These are phyloP conservation scores for Agapornis roseicollis DNA, from an alignment of 2,113 vertebrate genomes.

Conservation along the genomic window DNA sequence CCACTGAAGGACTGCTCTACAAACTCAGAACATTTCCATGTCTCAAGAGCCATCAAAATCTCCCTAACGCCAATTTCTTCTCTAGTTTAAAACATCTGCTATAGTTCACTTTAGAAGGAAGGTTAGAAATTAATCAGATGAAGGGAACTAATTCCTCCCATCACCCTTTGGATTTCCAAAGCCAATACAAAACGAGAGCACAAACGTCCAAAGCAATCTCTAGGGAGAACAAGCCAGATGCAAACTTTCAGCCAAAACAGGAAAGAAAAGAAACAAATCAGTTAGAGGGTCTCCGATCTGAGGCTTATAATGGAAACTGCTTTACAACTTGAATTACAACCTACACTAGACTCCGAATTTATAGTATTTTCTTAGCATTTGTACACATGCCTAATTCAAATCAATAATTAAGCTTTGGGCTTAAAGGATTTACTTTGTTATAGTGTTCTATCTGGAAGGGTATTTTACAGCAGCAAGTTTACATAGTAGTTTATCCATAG, in stretches of 20 bases:
- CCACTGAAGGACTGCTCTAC: not conserved
- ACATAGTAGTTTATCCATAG: constrained; percentile 38
- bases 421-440: constrained; percentile 37
- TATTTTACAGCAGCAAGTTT: constrained; percentile 39
- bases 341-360: not conserved
- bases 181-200: not conserved
- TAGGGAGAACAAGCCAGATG: not conserved
- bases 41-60: not conserved
- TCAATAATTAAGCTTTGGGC: constrained; percentile 13
- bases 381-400: constrained; percentile 38
- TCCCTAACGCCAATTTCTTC: not conserved
- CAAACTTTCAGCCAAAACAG: not conserved
- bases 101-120: not conserved
- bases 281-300: not conserved
- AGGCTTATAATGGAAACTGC: not conserved
- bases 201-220: not conserved
- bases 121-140: not conserved
- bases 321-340: constrained; percentile 24
- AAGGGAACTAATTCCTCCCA: not conserved
- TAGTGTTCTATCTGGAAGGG: not conserved
- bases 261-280: not conserved
- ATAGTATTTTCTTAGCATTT: constrained; percentile 30
- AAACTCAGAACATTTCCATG: not conserved
- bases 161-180: not conserved
- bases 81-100: not conserved